phyloP scores from a whole-genome alignment of 1,140 invertebrate species.

The Papilio dardanus region DNA sequence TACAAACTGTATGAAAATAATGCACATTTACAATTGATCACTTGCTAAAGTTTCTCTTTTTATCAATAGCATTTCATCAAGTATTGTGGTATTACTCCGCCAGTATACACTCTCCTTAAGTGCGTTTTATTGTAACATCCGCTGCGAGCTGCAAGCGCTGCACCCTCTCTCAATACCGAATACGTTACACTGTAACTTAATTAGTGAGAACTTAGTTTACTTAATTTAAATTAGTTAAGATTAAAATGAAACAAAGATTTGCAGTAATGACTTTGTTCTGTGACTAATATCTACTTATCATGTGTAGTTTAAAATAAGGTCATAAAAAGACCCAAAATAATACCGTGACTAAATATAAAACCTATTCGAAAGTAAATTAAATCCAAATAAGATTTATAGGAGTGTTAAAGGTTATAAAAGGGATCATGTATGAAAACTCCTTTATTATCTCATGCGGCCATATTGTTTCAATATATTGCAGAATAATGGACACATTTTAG shows the following conservation, averaged over 20 bases:
- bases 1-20: no score
- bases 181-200: slow-evolving; percentile 8
- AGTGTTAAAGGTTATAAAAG: neutral
- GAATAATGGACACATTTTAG: slow-evolving; percentile 19
- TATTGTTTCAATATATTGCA: slow-evolving; percentile 16
- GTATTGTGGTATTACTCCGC: neutral
- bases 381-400: neutral
- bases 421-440: neutral
- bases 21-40: neutral
- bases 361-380: neutral
- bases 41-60: neutral
- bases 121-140: slow-evolving; percentile 8
- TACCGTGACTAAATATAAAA: no score
- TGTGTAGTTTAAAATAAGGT: neutral
- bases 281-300: neutral
- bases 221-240: slow-evolving; percentile 11
- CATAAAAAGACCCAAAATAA: neutral
- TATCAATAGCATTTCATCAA: neutral
- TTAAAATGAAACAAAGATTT: neutral
- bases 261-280: neutral
- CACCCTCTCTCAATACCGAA: neutral
- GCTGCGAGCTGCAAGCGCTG: neutral
- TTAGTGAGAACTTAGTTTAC: slow-evolving; percentile 15
- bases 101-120: slow-evolving; percentile 11
- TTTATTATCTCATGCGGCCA: neutral